phyloP scores from a whole-genome alignment of 2,888 invertebrate species.

The Agrotis exclamationis region DNA sequence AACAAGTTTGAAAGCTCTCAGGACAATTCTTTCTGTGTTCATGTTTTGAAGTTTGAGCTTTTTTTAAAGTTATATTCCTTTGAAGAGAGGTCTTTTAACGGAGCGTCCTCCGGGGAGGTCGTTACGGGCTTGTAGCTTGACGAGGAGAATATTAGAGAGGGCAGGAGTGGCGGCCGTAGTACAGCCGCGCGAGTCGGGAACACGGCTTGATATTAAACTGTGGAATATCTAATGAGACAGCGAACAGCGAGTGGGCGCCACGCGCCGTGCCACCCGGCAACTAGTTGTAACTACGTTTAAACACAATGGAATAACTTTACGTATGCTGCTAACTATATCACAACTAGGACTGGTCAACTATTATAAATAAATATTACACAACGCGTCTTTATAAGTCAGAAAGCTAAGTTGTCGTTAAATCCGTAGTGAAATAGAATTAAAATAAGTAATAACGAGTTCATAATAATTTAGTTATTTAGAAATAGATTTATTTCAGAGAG shows the following conservation, averaged over 20 bases:
- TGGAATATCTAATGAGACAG: conserved; percentile 2
- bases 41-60: conserved; percentile 45
- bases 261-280: not conserved
- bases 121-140: conserved; percentile 29
- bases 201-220: conserved; percentile 40
- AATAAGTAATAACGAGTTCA: not conserved
- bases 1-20: conserved; percentile 46
- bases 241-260: conserved; percentile 18
- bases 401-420: not conserved
- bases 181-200: conserved; percentile 9
- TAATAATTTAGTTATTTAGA: conserved; percentile 16
- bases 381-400: no score
- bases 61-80: conserved; percentile 45
- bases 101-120: conserved; percentile 42
- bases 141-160: conserved; percentile 14
- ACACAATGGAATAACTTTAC: conserved; percentile 26
- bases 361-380: conserved; percentile 13
- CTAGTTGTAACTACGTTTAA: conserved; percentile 11
- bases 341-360: conserved; percentile 13
- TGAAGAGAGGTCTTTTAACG: conserved; percentile 33
- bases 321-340: not conserved
- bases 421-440: not conserved
- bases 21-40: conserved; percentile 51
- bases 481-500: conserved; percentile 6
- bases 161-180: not conserved